These are phyloP conservation scores for Lordiphosa fenestrarum DNA, from an alignment of 2,888 invertebrate species.

Conservation along the genomic window DNA sequence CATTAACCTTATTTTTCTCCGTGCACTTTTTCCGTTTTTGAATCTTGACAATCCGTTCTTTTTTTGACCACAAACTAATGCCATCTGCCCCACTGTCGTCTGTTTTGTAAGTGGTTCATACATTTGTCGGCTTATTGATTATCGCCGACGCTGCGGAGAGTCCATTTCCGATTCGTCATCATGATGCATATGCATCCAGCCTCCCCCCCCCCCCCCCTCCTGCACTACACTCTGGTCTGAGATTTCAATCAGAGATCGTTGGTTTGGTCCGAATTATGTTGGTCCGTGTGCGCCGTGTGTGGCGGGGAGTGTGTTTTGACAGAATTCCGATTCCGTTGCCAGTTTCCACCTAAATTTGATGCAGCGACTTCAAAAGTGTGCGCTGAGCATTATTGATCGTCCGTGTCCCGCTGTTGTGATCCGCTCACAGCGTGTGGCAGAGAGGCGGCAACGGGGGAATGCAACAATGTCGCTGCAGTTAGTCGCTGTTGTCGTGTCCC, in stretches of 20 bases:
- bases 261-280: slow-evolving; percentile 32
- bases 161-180: slow-evolving; percentile 75
- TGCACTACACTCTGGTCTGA: slow-evolving; percentile 26
- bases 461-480: slow-evolving; percentile 54
- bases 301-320: slow-evolving; percentile 68
- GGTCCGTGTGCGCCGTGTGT: slow-evolving; percentile 51
- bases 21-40: too few relatives aligned
- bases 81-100: slow-evolving; percentile 17
- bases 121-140: slow-evolving; percentile 70
- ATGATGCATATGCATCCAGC: slow-evolving; percentile 21
- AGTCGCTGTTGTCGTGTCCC: slow-evolving; percentile 31
- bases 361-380: slow-evolving; percentile 63
- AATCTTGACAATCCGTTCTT: too few relatives aligned
- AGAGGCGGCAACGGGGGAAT: slow-evolving; percentile 3
- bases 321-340: slow-evolving; percentile 18
- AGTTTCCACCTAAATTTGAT: slow-evolving; percentile 64
- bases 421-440: slow-evolving; percentile 62
- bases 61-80: not conserved
- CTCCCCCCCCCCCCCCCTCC: slow-evolving; percentile 1
- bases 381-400: slow-evolving; percentile 62
- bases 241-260: slow-evolving; percentile 44
- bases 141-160: slow-evolving; percentile 55
- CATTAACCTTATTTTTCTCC: too few relatives aligned
- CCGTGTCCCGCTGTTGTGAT: slow-evolving; percentile 74
- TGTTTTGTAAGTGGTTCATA: slow-evolving; percentile 49